Evolutionary conservation across 1,140 invertebrate species (phyloP), one percentile per base, ranked within the genome.

Genomic region (Drosophila eugracilis): DNA sequence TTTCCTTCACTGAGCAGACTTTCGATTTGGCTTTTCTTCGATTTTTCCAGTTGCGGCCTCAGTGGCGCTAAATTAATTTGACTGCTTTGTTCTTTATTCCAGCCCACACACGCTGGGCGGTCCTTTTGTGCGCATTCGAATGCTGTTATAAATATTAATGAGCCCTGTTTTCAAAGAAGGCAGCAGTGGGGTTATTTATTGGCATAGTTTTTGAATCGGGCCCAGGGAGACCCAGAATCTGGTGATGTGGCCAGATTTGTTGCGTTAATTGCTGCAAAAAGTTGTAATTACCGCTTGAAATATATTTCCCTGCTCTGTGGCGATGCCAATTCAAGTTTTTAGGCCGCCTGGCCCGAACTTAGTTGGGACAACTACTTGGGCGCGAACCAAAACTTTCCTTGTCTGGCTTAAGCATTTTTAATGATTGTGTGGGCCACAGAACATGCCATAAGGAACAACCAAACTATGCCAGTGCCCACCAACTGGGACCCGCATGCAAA

Each of bases 51-150:
- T 53, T 85, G 52, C 32, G 54, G 42, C 48, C 24, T 42, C 52
- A 47, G 37, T 83, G 63, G 79, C 71, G 71, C 75, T 85, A 84
- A 84, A 84, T 85, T 84, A 85, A 84, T 84, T 84, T 79, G 71
- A 48, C 22, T 69, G 71, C 65, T 79, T 84, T 84, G 79, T 84
- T 78, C 80, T 75, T 41, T 36, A 52, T 47, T 58, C 34, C 44
- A 14, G 28, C 10, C 58, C 32, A 59, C 52, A 39, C 39, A 41
- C 55, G 36, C 21, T 7, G 19, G 19, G 9, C 32, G 44, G 32
- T 53, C 34, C 39, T 67, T 62, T 76, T 54, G 52, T 62, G 47
- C 62, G 54, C 10, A 34, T 49, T 36, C 24, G 49, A 54, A 50
- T 47, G 59, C 58, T 65, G 60, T 54, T 79, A 79, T 78, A 84